Conservation (phyloP, 2,888 invertebrate genomes). For the Rotaria sp. region DNA sequence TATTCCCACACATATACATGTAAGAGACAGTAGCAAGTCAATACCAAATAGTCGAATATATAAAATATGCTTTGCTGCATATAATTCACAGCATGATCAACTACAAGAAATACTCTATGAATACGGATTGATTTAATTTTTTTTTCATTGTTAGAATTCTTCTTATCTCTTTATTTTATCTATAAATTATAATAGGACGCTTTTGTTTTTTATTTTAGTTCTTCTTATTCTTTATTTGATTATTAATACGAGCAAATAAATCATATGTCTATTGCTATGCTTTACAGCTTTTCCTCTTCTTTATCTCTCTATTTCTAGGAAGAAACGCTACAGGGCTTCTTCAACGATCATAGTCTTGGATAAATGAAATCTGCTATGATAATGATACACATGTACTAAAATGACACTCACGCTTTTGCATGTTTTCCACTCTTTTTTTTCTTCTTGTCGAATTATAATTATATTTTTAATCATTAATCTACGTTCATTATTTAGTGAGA, state of each 20-base stretch:
- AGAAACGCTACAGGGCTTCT: constrained; percentile 97
- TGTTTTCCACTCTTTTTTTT: background rate
- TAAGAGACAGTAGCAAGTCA: too few species aligned
- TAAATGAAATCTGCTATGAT: constrained; percentile 57
- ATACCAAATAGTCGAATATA: too few species aligned
- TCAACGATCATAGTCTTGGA: constrained; percentile 95
- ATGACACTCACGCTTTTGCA: background rate
- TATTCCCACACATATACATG: background rate
- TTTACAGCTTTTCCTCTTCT: constrained; percentile 43
- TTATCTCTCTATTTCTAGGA: constrained; percentile 70
- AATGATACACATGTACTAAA: background rate
- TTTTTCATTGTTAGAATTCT: background rate
- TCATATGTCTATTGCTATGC: background rate
- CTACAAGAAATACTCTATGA: constrained; percentile 85
- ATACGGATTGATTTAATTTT: constrained; percentile 72
- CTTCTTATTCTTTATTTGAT: background rate
- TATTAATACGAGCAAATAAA: background rate
- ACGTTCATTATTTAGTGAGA: background rate
- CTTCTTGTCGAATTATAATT: background rate
- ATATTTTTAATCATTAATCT: background rate
- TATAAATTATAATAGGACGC: background rate
- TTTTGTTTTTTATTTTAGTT: constrained; percentile 25
- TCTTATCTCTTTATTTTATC: background rate
- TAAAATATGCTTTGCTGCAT: background rate
- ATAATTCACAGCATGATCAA: constrained; percentile 70